phyloP scores from a whole-genome alignment of 2,888 invertebrate species.

The Ferdinandea cuprea region DNA sequence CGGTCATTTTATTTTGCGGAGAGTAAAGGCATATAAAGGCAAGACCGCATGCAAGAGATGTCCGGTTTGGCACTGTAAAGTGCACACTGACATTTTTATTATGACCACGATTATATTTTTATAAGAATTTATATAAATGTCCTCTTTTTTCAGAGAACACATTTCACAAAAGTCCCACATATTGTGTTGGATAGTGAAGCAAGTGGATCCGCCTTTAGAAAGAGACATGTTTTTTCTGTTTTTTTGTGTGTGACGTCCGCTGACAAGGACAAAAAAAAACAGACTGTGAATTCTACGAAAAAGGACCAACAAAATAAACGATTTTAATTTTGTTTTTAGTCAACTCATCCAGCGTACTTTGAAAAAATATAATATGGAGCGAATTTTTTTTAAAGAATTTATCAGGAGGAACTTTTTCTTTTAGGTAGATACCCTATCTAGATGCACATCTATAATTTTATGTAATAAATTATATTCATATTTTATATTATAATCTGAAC shows the following conservation, averaged over 20 bases:
- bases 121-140: slow-evolving; percentile 56
- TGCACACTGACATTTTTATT: slow-evolving; percentile 59
- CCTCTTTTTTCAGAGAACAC: slow-evolving; percentile 5
- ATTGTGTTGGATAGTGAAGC: slow-evolving; percentile 11
- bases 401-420: no score
- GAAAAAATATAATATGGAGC: no score
- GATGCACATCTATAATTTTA: no score
- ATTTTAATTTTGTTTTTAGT: slow-evolving; percentile 11
- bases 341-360: not conserved
- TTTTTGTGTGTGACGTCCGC: slow-evolving; percentile 32
- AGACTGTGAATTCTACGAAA: not conserved
- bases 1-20: slow-evolving; percentile 8
- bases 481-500: no score
- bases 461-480: no score
- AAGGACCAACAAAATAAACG: slow-evolving; percentile 11
- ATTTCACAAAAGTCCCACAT: slow-evolving; percentile 37
- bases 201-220: not conserved
- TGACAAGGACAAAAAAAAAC: slow-evolving; percentile 29
- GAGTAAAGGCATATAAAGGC: slow-evolving; percentile 1
- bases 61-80: slow-evolving; percentile 60
- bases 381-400: no score
- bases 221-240: slow-evolving; percentile 14
- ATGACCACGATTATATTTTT: slow-evolving; percentile 61
- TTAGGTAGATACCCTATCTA: no score
- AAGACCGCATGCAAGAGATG: slow-evolving; percentile 52